Evolutionary conservation across 2,888 invertebrate species (phyloP).

Genomic region (Andricus quercusramuli): DNA sequence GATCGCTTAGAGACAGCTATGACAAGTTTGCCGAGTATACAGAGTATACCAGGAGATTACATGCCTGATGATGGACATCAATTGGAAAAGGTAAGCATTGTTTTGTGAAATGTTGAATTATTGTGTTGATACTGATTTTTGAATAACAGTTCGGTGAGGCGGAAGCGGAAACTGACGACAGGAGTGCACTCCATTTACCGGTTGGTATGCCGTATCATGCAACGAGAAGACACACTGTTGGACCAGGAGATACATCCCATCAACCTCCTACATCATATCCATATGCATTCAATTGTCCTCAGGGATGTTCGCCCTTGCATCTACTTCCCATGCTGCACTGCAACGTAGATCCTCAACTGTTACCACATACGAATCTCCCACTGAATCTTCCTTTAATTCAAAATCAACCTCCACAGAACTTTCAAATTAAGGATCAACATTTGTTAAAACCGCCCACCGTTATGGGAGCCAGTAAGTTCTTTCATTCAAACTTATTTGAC

Average conservation of each 20-base stretch:
- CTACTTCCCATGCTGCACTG: conserved; percentile 71
- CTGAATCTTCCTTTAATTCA: conserved; percentile 91
- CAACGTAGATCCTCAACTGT: conserved; percentile 80
- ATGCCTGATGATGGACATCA: conserved; percentile 80
- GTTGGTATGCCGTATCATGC: conserved; percentile 80
- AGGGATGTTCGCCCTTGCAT: conserved; percentile 70
- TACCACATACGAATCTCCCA: conserved; percentile 91
- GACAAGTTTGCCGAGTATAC: conserved; percentile 75
- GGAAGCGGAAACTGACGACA: conserved; percentile 77
- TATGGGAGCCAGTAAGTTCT: conserved; percentile 88
- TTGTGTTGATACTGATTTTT: background rate
- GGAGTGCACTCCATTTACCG: conserved; percentile 72
- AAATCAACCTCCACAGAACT: conserved; percentile 90
- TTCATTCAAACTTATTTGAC: background rate
- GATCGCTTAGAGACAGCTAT: conserved; percentile 84
- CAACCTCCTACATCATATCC: conserved; percentile 80
- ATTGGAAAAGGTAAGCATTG: conserved; percentile 81
- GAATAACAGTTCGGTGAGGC: conserved; percentile 79
- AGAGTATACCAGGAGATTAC: conserved; percentile 75
- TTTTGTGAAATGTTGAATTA: background rate
- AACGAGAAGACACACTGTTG: conserved; percentile 93
- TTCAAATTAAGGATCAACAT: conserved; percentile 95
- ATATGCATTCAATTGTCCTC: conserved; percentile 70
- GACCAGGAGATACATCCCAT: conserved; percentile 93
- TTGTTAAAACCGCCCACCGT: conserved; percentile 95